Evolutionary conservation across 2,888 invertebrate genomes (phyloP).

Genomic region (Lymantria dispar): DNA sequence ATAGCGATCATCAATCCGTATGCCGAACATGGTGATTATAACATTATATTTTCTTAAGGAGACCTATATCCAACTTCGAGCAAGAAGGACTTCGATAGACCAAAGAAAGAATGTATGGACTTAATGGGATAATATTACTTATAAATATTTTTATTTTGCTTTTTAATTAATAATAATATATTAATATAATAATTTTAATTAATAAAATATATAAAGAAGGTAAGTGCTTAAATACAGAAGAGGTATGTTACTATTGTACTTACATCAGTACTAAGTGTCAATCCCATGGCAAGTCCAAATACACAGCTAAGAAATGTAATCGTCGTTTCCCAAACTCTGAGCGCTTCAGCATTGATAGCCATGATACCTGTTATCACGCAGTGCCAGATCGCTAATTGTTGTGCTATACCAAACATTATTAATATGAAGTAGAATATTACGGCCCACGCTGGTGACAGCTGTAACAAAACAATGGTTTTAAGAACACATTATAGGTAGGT

Average conservation of each 20-base stretch:
- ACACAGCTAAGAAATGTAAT: slow-evolving; percentile 93
- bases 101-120: too few species aligned
- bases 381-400: slow-evolving; percentile 95
- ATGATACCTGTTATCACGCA: slow-evolving; percentile 93
- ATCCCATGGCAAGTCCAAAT: slow-evolving; percentile 90
- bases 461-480: slow-evolving; percentile 33
- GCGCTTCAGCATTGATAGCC: slow-evolving; percentile 87
- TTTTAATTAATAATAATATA: too few species aligned
- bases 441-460: slow-evolving; percentile 94
- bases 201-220: too few species aligned
- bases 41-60: too few species aligned
- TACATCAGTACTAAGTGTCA: slow-evolving; percentile 93
- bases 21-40: too few species aligned
- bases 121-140: too few species aligned
- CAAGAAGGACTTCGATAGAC: too few species aligned
- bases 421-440: slow-evolving; percentile 92
- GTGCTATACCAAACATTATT: slow-evolving; percentile 93
- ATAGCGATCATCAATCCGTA: too few species aligned
- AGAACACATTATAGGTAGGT: background rate
- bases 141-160: too few species aligned
- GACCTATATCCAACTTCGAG: too few species aligned
- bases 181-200: too few species aligned
- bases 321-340: slow-evolving; percentile 91
- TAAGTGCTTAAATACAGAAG: too few species aligned
- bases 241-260: slow-evolving; percentile 35